Conservation (phyloP, 2,797 vertebrate genomes). For the Sylvilagus floridanus region DNA sequence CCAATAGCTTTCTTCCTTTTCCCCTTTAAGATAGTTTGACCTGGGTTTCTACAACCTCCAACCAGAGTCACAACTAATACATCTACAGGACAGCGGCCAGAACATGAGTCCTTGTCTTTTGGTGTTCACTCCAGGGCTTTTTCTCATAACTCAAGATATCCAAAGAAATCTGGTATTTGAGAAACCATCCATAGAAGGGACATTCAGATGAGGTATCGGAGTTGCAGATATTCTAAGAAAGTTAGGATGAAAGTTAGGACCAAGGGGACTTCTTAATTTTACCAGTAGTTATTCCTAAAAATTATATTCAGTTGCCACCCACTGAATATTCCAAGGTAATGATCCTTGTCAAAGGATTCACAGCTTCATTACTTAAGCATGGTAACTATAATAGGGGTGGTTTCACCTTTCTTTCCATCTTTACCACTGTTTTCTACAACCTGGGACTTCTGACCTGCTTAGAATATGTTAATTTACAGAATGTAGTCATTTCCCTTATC, state of each 20-base stretch:
- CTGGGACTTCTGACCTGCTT: constrained; percentile 74
- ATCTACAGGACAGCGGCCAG: neutral
- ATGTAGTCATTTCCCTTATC: constrained; percentile 81
- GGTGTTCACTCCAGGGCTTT: neutral
- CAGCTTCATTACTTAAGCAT: constrained; percentile 55
- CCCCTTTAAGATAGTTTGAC: neutral
- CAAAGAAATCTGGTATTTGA: neutral
- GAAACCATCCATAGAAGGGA: neutral
- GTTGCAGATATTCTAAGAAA: neutral
- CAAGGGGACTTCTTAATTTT: constrained; percentile 7
- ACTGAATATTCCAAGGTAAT: constrained; percentile 50
- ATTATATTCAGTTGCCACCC: constrained; percentile 14
- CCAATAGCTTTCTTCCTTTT: neutral
- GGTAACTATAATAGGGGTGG: constrained; percentile 9
- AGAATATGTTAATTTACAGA: constrained; percentile 81
- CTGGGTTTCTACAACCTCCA: neutral
- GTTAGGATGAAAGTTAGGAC: too few relatives aligned
- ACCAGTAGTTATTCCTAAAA: constrained; percentile 17
- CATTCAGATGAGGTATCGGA: neutral
- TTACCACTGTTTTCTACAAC: constrained; percentile 56
- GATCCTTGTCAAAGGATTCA: constrained; percentile 64
- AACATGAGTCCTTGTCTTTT: neutral
- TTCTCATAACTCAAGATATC: neutral
- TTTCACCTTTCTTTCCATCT: constrained; percentile 62
- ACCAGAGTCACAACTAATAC: neutral